Percentiles rank a stretch among this genome's conserved stretches.
Conservation (phyloP, 2,113 vertebrate genomes). For the Mobula birostris region DNA sequence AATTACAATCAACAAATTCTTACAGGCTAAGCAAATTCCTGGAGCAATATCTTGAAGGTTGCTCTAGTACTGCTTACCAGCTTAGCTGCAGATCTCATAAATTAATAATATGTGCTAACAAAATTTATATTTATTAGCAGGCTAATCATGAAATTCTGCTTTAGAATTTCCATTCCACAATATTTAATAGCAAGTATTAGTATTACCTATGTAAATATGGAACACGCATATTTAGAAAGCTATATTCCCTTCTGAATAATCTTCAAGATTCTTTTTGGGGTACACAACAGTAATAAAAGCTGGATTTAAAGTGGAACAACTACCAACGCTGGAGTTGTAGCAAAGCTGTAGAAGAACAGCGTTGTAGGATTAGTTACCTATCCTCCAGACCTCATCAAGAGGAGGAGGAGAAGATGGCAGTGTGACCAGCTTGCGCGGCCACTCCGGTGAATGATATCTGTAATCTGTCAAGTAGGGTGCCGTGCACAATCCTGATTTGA, state of each 20-base stretch:
- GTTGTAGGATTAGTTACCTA: background rate
- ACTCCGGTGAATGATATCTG: no score
- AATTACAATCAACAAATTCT: conserved; percentile 37
- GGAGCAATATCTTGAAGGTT: background rate
- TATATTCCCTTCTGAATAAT: background rate
- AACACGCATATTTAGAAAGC: background rate
- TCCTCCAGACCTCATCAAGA: background rate
- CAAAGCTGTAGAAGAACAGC: background rate
- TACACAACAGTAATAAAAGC: background rate
- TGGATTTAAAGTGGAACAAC: background rate
- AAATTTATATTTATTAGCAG: background rate
- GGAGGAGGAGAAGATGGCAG: no score
- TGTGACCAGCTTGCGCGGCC: no score
- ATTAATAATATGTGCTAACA: background rate
- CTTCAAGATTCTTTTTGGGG: no score
- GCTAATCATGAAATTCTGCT: background rate
- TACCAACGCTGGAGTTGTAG: background rate
- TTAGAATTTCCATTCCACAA: background rate
- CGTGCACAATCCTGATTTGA: no score
- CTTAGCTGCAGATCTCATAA: background rate
- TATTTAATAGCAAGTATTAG: background rate
- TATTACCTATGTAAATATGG: background rate
- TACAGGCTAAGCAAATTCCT: conserved; percentile 32
- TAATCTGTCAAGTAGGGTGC: no score
- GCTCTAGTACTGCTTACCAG: background rate